Conservation (phyloP, 2,888 invertebrate genomes). For the Ennomos quercinarius region DNA sequence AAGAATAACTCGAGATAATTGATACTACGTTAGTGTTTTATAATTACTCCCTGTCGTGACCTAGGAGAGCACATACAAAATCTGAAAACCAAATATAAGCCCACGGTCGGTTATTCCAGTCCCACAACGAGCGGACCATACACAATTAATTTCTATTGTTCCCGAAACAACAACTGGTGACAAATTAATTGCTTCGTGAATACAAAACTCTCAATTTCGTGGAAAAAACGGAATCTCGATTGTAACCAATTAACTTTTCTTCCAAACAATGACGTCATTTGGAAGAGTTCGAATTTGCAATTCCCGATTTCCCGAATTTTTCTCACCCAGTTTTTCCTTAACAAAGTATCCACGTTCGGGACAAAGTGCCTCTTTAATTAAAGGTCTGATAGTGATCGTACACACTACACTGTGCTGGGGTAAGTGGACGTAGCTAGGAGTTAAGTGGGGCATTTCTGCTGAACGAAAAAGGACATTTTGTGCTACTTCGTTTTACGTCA, state of each 20-base stretch:
- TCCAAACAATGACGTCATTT: slow-evolving; percentile 13
- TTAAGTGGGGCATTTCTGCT: background rate
- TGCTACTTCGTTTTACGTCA: too few species aligned
- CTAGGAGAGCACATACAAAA: too few species aligned
- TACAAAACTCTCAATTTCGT: background rate
- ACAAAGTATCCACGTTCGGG: slow-evolving; percentile 25
- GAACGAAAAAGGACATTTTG: background rate
- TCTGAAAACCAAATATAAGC: too few species aligned
- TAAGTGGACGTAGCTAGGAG: slow-evolving; percentile 4
- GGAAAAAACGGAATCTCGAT: background rate
- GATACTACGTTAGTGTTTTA: too few species aligned
- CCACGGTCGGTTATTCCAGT: too few species aligned
- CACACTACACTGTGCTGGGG: slow-evolving; percentile 20
- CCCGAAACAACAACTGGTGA: too few species aligned
- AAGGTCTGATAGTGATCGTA: slow-evolving; percentile 21
- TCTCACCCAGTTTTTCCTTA: slow-evolving; percentile 18
- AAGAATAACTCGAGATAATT: too few species aligned
- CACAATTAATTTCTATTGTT: too few species aligned
- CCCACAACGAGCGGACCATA: too few species aligned
- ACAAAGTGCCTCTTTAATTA: slow-evolving; percentile 28
- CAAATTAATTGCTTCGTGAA: too few species aligned
- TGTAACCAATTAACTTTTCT: slow-evolving; percentile 18
- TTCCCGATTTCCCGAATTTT: slow-evolving; percentile 17
- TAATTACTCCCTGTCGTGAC: too few species aligned
- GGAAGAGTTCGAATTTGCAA: slow-evolving; percentile 14